Base-by-base conservation (phyloP, 2,113 vertebrate genomes). In the Andinoacara biseriatus region DNA sequence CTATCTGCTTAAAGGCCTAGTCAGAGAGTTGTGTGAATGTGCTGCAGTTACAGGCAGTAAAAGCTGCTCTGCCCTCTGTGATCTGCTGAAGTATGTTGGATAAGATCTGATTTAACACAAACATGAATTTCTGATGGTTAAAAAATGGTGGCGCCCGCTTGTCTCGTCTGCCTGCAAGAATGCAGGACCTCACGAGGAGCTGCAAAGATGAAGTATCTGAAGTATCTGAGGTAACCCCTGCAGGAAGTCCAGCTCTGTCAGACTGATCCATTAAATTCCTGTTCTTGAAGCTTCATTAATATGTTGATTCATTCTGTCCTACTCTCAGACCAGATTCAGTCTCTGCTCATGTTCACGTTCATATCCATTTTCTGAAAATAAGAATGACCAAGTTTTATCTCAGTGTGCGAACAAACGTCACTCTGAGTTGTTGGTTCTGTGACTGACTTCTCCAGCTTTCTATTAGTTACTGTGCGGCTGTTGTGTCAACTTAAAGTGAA, bases 251-350 rank as follows among this genome's bases (percentile, higher is more conserved):
- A 52, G 43, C 24, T 72, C 10, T 29, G 43, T 52, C 43, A 69
- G 29, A 69, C 43, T 31, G 65, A 52, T 72, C 43, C 65, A 31
- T 52, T 52, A 72, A 72, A 72, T 72, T 26, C 65, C 43, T 52
- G 24, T 17, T 31, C 65, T 46, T 31, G 26, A 72, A 52, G 65
- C 43, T 31, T 52, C 46, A 20, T 72, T 52, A 72, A 52, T 29
- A 52, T 72, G 24, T 52, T 69, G 15, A 69, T 69, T 69, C 65
- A 69, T 69, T 49, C 65, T 69, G 46, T 72, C 65, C 26, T 52
- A n/a, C 65, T 72, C 10, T 52, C 46, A 31, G 31, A 52, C 65
- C 31, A 24, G 43, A 72, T 69, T 49, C 46, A 46, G 22, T 18
- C 46, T 1, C 63, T 69, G 1, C 40, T 69, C 40, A 29, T 24